Conservation (phyloP, 2,888 invertebrate species). For the Copidosoma aretas region DNA sequence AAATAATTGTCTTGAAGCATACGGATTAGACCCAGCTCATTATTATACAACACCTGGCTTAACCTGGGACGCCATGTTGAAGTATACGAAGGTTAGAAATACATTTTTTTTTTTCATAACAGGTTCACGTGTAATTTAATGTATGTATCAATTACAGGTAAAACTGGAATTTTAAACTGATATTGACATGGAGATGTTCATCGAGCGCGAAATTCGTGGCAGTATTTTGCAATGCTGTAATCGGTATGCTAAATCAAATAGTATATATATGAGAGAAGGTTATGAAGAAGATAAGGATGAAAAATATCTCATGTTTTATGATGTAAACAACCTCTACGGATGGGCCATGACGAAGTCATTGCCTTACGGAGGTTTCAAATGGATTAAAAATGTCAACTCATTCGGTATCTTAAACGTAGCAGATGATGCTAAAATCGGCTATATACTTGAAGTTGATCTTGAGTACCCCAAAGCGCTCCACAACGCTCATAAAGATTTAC, state of each 20-base stretch:
- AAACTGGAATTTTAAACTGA: slow-evolving; percentile 29
- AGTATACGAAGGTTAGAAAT: background rate
- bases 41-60: no score
- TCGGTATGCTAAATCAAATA: slow-evolving; percentile 22
- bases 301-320: slow-evolving; percentile 52
- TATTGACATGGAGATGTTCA: background rate
- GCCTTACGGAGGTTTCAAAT: slow-evolving; percentile 50
- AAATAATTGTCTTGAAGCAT: no score
- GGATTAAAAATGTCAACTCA: slow-evolving; percentile 20
- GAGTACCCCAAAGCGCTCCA: background rate
- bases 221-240: slow-evolving; percentile 29
- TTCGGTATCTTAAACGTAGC: background rate
- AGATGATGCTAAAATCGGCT: background rate
- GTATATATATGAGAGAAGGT: slow-evolving; percentile 25
- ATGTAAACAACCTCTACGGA: slow-evolving; percentile 56
- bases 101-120: no score
- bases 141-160: slow-evolving; percentile 9
- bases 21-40: no score
- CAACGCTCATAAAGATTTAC: slow-evolving; percentile 4
- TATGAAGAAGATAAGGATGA: slow-evolving; percentile 28
- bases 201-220: background rate
- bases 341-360: slow-evolving; percentile 53
- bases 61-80: background rate
- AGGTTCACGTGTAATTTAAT: slow-evolving; percentile 1
- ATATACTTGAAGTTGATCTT: slow-evolving; percentile 1